These are phyloP conservation scores for Dendrolimus pini DNA, from an alignment of 2,888 invertebrate genomes.

Conservation along the genomic window DNA sequence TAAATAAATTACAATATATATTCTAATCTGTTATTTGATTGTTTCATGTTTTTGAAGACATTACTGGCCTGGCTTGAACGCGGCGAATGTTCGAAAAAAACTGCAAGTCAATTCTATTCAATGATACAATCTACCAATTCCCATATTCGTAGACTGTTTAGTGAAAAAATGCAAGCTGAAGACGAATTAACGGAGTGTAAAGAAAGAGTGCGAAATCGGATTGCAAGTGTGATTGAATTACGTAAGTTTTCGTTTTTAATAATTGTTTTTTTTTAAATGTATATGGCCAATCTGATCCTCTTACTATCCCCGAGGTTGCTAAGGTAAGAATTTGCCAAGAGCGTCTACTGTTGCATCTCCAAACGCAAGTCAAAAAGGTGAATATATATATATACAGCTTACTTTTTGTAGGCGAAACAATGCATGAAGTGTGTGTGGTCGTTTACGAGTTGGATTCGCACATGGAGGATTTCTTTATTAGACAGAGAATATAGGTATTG, in stretches of 20 bases:
- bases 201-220: slow-evolving; percentile 88
- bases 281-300: too few relatives aligned
- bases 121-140: slow-evolving; percentile 97
- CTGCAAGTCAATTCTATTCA: slow-evolving; percentile 93
- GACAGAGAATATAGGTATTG: too few relatives aligned
- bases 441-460: too few relatives aligned
- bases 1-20: too few relatives aligned
- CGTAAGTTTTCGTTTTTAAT: slow-evolving; percentile 82
- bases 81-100: slow-evolving; percentile 94
- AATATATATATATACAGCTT: too few relatives aligned
- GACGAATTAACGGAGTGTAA: slow-evolving; percentile 92
- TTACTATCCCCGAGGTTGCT: too few relatives aligned
- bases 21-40: background rate
- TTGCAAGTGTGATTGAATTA: slow-evolving; percentile 91
- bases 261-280: background rate
- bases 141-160: slow-evolving; percentile 89
- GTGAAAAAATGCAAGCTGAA: slow-evolving; percentile 90
- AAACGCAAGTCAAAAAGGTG: too few relatives aligned
- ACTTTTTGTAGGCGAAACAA: too few relatives aligned
- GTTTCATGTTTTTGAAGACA: slow-evolving; percentile 68
- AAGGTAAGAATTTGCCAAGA: too few relatives aligned
- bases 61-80: slow-evolving; percentile 95
- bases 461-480: too few relatives aligned
- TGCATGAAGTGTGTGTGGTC: too few relatives aligned
- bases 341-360: too few relatives aligned